phyloP scores from a whole-genome alignment of 2,797 vertebrate genomes.

The Tokudaia tokunoshimensis region DNA sequence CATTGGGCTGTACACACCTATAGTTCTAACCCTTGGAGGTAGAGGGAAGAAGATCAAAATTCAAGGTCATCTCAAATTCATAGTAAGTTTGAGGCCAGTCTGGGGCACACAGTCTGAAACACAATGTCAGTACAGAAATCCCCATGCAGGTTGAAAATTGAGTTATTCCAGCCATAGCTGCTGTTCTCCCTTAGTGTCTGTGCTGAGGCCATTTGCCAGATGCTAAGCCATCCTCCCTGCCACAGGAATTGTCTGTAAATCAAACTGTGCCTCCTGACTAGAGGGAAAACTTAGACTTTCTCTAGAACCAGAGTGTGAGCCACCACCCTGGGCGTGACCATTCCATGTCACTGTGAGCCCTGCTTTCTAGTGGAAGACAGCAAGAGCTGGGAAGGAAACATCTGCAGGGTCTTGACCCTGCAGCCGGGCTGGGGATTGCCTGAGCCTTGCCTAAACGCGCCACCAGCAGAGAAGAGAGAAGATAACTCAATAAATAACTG shows the following conservation, averaged over 20 bases:
- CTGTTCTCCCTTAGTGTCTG: not conserved
- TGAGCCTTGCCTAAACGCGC: not conserved
- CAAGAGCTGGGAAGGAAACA: not conserved
- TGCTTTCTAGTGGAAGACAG: constrained; percentile 13
- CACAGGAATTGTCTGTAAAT: not conserved
- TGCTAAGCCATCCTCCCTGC: not conserved
- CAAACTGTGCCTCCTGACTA: not conserved
- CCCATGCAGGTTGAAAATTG: not conserved
- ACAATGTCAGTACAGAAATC: not conserved
- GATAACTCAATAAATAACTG: constrained; percentile 27
- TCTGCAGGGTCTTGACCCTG: not conserved
- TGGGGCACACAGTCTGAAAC: not conserved
- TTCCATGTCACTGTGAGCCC: not conserved
- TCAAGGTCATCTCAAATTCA: not conserved
- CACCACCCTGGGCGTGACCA: not conserved
- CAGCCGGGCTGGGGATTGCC: not conserved
- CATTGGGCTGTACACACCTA: not conserved
- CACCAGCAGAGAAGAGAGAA: not conserved
- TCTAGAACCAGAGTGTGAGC: not conserved
- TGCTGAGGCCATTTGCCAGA: not conserved
- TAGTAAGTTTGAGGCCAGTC: not conserved
- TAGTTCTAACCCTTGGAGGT: not conserved
- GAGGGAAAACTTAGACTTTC: constrained; percentile 5
- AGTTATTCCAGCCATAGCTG: not conserved
- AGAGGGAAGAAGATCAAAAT: not conserved